Conservation (phyloP, 1,140 invertebrate genomes). For the Monochamus saltuarius region DNA sequence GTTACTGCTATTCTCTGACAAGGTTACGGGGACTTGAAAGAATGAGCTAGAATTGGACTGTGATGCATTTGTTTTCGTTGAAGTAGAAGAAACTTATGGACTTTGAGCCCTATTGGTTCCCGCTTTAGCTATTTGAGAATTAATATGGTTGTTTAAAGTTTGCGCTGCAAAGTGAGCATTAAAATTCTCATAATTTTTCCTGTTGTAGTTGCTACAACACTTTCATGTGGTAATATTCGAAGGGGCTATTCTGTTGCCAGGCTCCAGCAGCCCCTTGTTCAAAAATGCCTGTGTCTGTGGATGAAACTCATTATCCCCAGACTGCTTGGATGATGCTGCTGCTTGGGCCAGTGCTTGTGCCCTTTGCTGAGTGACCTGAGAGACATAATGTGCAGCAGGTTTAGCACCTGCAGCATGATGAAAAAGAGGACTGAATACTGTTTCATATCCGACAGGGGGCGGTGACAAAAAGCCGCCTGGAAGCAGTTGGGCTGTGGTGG, state of each 20-base stretch:
- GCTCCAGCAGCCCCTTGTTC: slow-evolving; percentile 61
- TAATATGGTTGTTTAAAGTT: slow-evolving; percentile 60
- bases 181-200: slow-evolving; percentile 67
- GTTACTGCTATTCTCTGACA: slow-evolving; percentile 54
- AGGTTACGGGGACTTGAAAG: slow-evolving; percentile 63
- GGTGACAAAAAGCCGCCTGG: slow-evolving; percentile 69
- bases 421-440: slow-evolving; percentile 70
- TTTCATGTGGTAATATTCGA: slow-evolving; percentile 76
- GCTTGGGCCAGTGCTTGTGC: slow-evolving; percentile 48
- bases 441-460: slow-evolving; percentile 67
- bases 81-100: slow-evolving; percentile 59
- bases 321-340: slow-evolving; percentile 56
- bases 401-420: slow-evolving; percentile 60
- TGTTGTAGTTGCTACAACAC: slow-evolving; percentile 66
- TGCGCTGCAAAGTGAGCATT: slow-evolving; percentile 64
- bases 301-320: slow-evolving; percentile 58
- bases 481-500: slow-evolving; percentile 63
- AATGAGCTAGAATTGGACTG: slow-evolving; percentile 59
- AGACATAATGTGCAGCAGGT: slow-evolving; percentile 35
- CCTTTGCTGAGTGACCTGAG: slow-evolving; percentile 54
- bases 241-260: slow-evolving; percentile 73
- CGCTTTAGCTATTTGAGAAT: slow-evolving; percentile 60
- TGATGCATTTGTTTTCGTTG: slow-evolving; percentile 58
- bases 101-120: slow-evolving; percentile 52
- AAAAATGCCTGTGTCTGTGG: slow-evolving; percentile 61